phyloP scores from a whole-genome alignment of 2,888 invertebrate species.

The Cetonia aurata region DNA sequence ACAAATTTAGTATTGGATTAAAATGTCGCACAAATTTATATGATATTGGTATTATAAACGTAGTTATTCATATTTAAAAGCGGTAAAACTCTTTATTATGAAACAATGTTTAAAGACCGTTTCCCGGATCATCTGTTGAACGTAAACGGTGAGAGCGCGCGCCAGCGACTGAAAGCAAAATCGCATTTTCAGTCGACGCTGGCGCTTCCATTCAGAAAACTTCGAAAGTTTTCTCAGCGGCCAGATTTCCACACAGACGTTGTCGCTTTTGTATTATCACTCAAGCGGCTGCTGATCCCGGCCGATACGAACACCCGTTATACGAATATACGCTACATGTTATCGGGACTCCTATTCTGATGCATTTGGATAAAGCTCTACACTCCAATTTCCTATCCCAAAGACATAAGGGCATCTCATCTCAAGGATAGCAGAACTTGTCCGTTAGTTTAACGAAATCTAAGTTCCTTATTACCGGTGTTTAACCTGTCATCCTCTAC shows the following conservation, averaged over 20 bases:
- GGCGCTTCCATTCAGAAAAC: conserved; percentile 39
- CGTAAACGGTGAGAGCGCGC: conserved; percentile 24
- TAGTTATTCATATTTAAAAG: not conserved
- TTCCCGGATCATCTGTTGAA: conserved; percentile 34
- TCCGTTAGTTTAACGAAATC: too few relatives aligned
- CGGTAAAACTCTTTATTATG: conserved; percentile 9
- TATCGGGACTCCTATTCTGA: too few relatives aligned
- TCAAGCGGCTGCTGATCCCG: not conserved
- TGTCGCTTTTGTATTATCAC: conserved; percentile 4
- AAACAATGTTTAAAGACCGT: conserved; percentile 4
- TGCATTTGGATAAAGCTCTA: too few relatives aligned
- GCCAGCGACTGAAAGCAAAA: conserved; percentile 35
- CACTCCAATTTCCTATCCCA: too few relatives aligned
- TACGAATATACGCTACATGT: too few relatives aligned
- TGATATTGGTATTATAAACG: not conserved
- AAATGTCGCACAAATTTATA: not conserved
- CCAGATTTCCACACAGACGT: conserved; percentile 9
- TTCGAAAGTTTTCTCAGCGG: conserved; percentile 9
- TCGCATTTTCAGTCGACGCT: conserved; percentile 23
- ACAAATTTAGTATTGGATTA: not conserved
- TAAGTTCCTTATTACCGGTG: too few relatives aligned
- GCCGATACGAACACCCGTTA: not conserved
- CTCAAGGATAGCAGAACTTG: too few relatives aligned
- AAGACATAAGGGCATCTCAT: too few relatives aligned
- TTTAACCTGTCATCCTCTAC: too few relatives aligned